These are phyloP conservation scores for Cyclophora albipunctata DNA, from an alignment of 2,888 invertebrate genomes.

Conservation along the genomic window DNA sequence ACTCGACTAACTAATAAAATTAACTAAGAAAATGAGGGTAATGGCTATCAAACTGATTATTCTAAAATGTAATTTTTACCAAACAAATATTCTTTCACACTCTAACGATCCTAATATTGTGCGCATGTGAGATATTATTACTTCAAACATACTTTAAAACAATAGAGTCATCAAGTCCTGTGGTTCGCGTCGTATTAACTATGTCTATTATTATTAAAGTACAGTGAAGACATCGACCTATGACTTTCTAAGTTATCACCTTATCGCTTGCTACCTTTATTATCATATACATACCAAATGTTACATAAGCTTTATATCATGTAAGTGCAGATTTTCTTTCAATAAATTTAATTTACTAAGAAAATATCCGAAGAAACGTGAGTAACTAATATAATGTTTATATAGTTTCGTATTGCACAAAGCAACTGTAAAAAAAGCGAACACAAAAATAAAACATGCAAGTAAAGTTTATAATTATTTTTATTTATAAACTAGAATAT, in stretches of 20 bases:
- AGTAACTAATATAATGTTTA: too few species aligned
- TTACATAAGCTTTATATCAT: slow-evolving; percentile 41
- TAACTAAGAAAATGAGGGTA: too few species aligned
- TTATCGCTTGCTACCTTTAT: slow-evolving; percentile 43
- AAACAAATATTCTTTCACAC: slow-evolving; percentile 8
- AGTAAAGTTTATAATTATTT: slow-evolving; percentile 58
- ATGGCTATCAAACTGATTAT: too few species aligned
- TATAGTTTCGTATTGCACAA: too few species aligned
- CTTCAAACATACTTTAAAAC: slow-evolving; percentile 3
- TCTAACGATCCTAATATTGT: slow-evolving; percentile 21
- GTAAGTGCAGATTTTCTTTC: slow-evolving; percentile 8
- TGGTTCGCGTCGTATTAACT: slow-evolving; percentile 19
- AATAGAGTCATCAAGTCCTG: slow-evolving; percentile 27
- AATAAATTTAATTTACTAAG: too few species aligned
- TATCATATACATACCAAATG: slow-evolving; percentile 44
- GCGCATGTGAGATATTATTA: slow-evolving; percentile 22
- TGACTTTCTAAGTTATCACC: slow-evolving; percentile 50
- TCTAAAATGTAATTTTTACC: not conserved
- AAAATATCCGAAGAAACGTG: too few species aligned
- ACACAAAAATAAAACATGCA: slow-evolving; percentile 57
- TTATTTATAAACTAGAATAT: slow-evolving; percentile 72
- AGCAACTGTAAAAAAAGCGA: slow-evolving; percentile 24
- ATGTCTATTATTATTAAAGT: slow-evolving; percentile 60
- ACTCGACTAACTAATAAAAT: too few species aligned
- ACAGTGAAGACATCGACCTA: slow-evolving; percentile 68